Base-by-base conservation (phyloP, 2,888 invertebrate species). In the Cerastis leucographa region DNA sequence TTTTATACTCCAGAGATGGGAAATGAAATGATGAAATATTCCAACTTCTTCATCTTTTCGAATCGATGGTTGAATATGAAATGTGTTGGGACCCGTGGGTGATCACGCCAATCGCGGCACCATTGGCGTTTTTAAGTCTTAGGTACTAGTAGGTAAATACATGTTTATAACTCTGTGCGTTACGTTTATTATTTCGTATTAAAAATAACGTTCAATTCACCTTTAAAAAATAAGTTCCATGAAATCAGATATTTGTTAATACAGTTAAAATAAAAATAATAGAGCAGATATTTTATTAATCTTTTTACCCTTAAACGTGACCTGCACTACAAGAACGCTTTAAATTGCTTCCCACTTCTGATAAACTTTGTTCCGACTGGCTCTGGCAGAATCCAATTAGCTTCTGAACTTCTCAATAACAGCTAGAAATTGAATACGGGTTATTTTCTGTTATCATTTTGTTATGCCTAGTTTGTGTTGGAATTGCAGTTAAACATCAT, bases 1-100 rank as follows among this genome's bases (percentile, higher is more conserved):
- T 80, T 79, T 49, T 68, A 35, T 64, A 35, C 46, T 44, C 49
- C 11, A 4, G 25, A 42, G 67, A n/a, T n/a, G n/a, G n/a, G n/a
- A n/a, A n/a, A n/a, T n/a, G n/a, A n/a, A n/a, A n/a, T n/a, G n/a
- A n/a, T n/a, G n/a, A n/a, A n/a, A n/a, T n/a, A n/a, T n/a, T n/a
- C n/a, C n/a, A n/a, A n/a, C 59, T 17, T n/a, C 17, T 17, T 59
- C 59, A 29, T 56, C 25, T 56, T 29, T 29, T 59, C 14, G 14
- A 59, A 59, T 59, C 17, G 56, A 59, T 8, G 8, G 25, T 56
- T 56, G 56, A 56, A 25, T 59, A 0, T 17, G 29, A 29, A 29
- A 29, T 59, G 14, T 6, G 14, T 59, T 59, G 17, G 29, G 29
- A 29, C 17, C 29, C 12, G 35, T 35, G 12, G 44, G 44, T 11